Evolutionary conservation across 2,888 invertebrate genomes (phyloP).

Genomic region (Temnothorax rugatulus): DNA sequence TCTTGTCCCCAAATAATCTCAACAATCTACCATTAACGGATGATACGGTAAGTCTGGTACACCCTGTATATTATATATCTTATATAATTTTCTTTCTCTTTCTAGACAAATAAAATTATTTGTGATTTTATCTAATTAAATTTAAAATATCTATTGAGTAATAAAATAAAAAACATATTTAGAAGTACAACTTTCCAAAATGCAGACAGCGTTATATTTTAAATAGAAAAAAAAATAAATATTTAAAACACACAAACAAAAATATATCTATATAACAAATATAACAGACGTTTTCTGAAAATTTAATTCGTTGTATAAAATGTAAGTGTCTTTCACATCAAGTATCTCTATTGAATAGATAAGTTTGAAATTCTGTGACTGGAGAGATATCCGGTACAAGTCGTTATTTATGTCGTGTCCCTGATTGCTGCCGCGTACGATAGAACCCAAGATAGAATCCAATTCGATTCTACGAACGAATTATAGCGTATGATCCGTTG

Average conservation of each 20-base stretch:
- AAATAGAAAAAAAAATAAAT: not conserved
- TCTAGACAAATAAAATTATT: not conserved
- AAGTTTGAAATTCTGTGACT: not conserved
- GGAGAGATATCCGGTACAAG: not conserved
- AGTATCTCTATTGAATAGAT: not conserved
- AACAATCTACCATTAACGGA: too few relatives aligned
- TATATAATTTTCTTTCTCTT: not conserved
- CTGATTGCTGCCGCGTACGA: not conserved
- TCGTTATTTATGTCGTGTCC: conserved; percentile 1
- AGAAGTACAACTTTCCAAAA: not conserved
- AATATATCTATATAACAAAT: not conserved
- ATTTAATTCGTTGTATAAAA: conserved; percentile 1
- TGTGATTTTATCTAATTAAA: not conserved
- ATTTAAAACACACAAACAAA: not conserved
- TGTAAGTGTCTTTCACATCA: not conserved
- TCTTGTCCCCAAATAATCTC: too few relatives aligned
- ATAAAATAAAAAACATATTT: not conserved
- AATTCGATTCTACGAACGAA: not conserved
- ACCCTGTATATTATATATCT: not conserved
- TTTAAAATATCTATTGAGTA: not conserved
- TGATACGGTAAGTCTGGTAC: too few relatives aligned
- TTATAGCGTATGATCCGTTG: conserved; percentile 43
- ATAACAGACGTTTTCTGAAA: not conserved
- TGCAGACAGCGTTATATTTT: not conserved
- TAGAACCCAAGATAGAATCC: conserved; percentile 20